Conservation (phyloP, 2,797 vertebrate species). For the Menidia menidia region DNA sequence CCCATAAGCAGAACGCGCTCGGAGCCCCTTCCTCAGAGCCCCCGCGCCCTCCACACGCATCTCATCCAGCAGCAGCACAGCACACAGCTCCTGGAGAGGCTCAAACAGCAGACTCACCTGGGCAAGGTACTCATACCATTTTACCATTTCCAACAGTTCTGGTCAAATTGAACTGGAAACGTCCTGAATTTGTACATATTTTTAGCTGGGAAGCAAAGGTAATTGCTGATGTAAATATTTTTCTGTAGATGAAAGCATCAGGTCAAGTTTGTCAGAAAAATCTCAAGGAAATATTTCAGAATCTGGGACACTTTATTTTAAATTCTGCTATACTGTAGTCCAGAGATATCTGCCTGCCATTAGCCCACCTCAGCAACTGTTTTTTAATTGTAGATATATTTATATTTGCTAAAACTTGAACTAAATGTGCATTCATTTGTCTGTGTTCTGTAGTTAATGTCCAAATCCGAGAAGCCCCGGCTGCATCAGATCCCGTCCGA, state of each 20-base stretch:
- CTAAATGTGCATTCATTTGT: no score
- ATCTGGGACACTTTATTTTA: no score
- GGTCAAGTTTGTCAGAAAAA: background rate
- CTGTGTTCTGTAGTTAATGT: constrained; percentile 78
- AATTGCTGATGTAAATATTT: background rate
- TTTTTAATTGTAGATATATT: no score
- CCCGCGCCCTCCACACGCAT: constrained; percentile 84
- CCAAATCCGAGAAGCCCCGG: constrained; percentile 91
- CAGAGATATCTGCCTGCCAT: no score
- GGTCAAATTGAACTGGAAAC: background rate
- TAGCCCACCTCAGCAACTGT: no score
- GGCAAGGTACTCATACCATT: constrained; percentile 78
- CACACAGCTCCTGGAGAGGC: constrained; percentile 87
- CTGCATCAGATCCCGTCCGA: constrained; percentile 94
- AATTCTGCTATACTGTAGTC: no score
- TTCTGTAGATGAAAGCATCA: background rate
- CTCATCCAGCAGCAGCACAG: constrained; percentile 89
- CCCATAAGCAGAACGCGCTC: constrained; percentile 93
- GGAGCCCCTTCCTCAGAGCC: constrained; percentile 91
- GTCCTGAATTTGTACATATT: no score
- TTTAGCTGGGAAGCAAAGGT: background rate
- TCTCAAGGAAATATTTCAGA: no score
- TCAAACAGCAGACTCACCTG: constrained; percentile 90
- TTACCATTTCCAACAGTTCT: background rate
- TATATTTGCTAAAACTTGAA: no score